A percentile compares a stretch with the other conserved stretches of the same genome.
Conservation (phyloP, 2,113 vertebrate species). For the Poeciliopsis turrubarensis region DNA sequence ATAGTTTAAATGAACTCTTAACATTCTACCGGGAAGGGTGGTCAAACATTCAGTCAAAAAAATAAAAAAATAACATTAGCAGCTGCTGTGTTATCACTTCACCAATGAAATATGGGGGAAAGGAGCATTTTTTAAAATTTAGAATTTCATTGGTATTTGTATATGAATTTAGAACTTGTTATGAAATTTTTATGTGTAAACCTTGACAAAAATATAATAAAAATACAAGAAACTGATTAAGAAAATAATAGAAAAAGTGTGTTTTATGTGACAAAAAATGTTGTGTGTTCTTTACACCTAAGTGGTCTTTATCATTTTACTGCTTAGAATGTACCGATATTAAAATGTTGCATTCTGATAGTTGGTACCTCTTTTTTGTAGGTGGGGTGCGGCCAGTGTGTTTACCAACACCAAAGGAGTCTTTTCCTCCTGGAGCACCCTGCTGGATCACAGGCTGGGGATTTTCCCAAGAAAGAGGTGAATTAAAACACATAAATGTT, state of each 20-base stretch:
- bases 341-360: not conserved
- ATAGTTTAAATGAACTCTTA: too few relatives aligned
- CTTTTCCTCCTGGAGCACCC: conserved; percentile 66
- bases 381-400: conserved; percentile 77
- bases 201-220: accelerated
- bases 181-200: not conserved
- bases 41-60: too few relatives aligned
- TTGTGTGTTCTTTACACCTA: not conserved
- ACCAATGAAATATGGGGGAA: not conserved
- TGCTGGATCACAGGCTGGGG: conserved; percentile 86
- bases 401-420: conserved; percentile 70
- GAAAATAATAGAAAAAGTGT: not conserved
- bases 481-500: not conserved
- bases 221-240: not conserved
- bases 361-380: conserved; percentile 34
- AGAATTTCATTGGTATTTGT: too few relatives aligned
- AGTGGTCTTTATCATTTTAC: conserved; percentile 13
- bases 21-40: too few relatives aligned
- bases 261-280: not conserved
- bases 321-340: not conserved
- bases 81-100: not conserved
- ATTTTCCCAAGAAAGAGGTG: conserved; percentile 73
- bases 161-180: not conserved
- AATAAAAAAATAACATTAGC: too few relatives aligned
- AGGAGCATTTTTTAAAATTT: not conserved